Evolutionary conservation across 2,113 vertebrate species (phyloP), one percentile per base, ranked within the genome.

Genomic region (Pteropus alecto): DNA sequence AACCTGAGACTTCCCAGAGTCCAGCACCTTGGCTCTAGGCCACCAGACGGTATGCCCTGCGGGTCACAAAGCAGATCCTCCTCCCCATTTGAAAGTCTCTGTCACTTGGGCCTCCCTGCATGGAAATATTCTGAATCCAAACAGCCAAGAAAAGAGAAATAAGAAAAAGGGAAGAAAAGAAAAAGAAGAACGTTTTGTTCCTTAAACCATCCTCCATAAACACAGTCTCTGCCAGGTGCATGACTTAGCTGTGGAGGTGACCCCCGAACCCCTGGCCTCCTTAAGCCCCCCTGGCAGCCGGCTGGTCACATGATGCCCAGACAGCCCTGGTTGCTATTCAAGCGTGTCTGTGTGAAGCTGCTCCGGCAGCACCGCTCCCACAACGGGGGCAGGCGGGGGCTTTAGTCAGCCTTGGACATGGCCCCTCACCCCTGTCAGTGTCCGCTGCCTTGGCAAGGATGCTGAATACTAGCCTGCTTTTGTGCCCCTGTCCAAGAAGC

Each of bases 161-260:
- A 35, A 90, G 83, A 30, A 73, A 58, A 85, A 21, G n/a, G 30
- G 10, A n/a, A 54, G 54, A 24, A 67, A 63, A 81, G 71, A 58
- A 65, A n/a, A 33, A 24, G 79, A 65, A 90, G 84, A 89, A 82
- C n/a, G 43, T 95, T 97, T 94, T 97, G 94, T 95, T 97, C 95
- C 78, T 81, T 0, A 0, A 76, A 63, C 24, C 0, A 0, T 46
- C 96, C 86, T 13, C 10, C 81, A 73, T 0, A 28, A 96, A 81
- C 56, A 24, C 51, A 13, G 43, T 7, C 86, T 95, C 87, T 4
- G 43, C 91, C 92, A 94, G 94, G 95, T 94, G 46, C 3, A 9
- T 51, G 94, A 74, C 77, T 81, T n/a, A 26, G 43, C 71, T 2
- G 1, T 6, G 33, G 78, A 90, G 96, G 77, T 26, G 63, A 63